Evolutionary conservation across 2,797 vertebrate species (phyloP).

Genomic region (Dendrocincla tyrannina): DNA sequence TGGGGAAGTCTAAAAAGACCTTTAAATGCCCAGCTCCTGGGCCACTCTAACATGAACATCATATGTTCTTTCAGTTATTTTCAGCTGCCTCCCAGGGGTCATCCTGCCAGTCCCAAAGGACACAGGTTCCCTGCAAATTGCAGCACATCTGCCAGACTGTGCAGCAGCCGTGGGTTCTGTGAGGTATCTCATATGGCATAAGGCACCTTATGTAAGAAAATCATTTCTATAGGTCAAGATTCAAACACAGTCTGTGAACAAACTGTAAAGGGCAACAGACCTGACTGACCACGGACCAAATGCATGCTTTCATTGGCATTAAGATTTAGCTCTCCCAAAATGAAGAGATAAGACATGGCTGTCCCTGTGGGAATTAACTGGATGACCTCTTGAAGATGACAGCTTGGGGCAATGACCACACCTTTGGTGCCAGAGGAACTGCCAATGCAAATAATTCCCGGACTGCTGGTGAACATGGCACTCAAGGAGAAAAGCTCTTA

Average conservation of each 20-base stretch:
- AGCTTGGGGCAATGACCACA: constrained; percentile 24
- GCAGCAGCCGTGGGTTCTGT: not conserved
- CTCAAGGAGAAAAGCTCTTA: constrained; percentile 69
- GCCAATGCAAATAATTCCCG: constrained; percentile 20
- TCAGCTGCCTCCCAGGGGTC: not conserved
- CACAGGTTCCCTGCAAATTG: not conserved
- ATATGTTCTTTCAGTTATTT: not conserved
- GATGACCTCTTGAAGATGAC: not conserved
- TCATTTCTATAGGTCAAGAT: not conserved
- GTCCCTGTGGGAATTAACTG: not conserved
- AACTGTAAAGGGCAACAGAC: not conserved
- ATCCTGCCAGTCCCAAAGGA: not conserved
- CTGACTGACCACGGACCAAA: not conserved
- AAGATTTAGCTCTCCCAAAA: not conserved
- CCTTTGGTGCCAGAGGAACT: constrained; percentile 31
- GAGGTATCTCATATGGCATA: not conserved
- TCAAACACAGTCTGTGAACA: not conserved
- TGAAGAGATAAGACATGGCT: not conserved
- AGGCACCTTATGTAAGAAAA: not conserved
- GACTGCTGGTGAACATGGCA: not conserved
- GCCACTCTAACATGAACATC: not conserved
- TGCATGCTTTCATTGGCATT: accelerated
- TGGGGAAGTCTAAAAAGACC: not conserved
- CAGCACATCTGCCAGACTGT: not conserved
- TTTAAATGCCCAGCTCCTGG: not conserved